A percentile compares a stretch with the other conserved stretches of the same genome.
phyloP scores from a whole-genome alignment of 2,797 vertebrate genomes.

The Vespertilio murinus region DNA sequence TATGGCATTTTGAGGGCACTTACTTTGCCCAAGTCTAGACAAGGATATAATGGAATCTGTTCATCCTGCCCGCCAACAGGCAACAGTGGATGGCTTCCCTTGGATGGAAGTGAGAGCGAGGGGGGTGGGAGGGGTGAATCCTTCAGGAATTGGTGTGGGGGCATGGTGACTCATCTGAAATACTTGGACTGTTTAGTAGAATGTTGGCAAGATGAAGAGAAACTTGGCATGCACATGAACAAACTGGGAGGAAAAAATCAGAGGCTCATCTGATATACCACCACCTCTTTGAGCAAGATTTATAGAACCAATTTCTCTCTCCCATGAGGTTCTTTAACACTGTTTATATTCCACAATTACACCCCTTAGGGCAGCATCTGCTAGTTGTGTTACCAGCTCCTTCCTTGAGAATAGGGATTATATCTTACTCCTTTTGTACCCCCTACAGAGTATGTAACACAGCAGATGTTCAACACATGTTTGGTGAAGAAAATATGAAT shows the following conservation, averaged over 20 bases:
- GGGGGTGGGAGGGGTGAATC: background rate
- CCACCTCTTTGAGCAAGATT: background rate
- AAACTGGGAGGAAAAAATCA: background rate
- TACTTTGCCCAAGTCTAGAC: constrained; percentile 67
- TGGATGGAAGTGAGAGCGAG: background rate
- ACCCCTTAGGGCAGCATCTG: background rate
- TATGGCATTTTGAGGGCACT: constrained; percentile 53
- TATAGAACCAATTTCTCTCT: background rate
- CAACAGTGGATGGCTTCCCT: background rate
- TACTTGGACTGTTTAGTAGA: background rate
- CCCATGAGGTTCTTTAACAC: background rate
- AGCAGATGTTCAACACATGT: background rate
- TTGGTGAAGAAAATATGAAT: background rate
- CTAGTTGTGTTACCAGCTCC: background rate
- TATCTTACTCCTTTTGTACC: background rate
- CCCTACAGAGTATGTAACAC: background rate
- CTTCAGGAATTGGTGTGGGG: background rate
- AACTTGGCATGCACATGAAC: background rate
- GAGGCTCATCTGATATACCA: background rate
- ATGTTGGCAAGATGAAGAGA: background rate
- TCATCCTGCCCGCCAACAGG: background rate
- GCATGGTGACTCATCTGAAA: background rate
- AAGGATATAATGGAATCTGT: constrained; percentile 56
- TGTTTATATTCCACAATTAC: background rate
- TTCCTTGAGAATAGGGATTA: background rate